A percentile compares a stretch with the other conserved stretches of the same genome.
Evolutionary conservation across 2,888 invertebrate species (phyloP).

Genomic region (Achlya flavicornis): DNA sequence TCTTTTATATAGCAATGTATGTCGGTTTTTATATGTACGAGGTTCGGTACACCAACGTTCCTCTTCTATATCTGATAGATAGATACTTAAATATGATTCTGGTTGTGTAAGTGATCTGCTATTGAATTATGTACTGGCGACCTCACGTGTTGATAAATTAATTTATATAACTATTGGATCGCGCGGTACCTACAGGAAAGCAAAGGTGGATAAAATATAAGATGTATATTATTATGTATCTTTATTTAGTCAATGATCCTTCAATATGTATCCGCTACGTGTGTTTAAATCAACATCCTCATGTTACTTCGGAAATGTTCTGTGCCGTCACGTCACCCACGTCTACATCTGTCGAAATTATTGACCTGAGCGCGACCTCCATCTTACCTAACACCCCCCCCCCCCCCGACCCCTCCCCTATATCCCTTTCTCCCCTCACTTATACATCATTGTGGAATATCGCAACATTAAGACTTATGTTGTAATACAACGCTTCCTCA

Average conservation of each 20-base stretch:
- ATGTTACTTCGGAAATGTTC: neutral
- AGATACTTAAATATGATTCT: too few relatives aligned
- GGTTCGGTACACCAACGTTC: too few relatives aligned
- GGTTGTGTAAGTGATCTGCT: too few relatives aligned
- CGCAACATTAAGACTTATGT: neutral
- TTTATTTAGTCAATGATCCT: too few relatives aligned
- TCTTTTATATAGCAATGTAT: neutral
- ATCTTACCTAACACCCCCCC: neutral
- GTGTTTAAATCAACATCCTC: neutral
- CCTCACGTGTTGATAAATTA: too few relatives aligned
- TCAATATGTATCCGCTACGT: neutral
- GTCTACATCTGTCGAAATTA: neutral
- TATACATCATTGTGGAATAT: neutral
- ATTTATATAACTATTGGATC: too few relatives aligned
- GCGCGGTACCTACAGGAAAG: too few relatives aligned
- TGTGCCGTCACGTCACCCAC: neutral
- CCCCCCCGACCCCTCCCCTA: neutral
- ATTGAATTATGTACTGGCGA: too few relatives aligned
- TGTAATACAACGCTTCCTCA: neutral
- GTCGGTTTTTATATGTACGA: too few relatives aligned
- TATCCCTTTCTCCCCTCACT: neutral
- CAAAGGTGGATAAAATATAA: too few relatives aligned
- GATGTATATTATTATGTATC: too few relatives aligned
- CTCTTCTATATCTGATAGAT: too few relatives aligned
- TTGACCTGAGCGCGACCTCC: constrained; percentile 1